phyloP scores from a whole-genome alignment of 2,888 invertebrate genomes.

The Hermaeophaga mercurialis region DNA sequence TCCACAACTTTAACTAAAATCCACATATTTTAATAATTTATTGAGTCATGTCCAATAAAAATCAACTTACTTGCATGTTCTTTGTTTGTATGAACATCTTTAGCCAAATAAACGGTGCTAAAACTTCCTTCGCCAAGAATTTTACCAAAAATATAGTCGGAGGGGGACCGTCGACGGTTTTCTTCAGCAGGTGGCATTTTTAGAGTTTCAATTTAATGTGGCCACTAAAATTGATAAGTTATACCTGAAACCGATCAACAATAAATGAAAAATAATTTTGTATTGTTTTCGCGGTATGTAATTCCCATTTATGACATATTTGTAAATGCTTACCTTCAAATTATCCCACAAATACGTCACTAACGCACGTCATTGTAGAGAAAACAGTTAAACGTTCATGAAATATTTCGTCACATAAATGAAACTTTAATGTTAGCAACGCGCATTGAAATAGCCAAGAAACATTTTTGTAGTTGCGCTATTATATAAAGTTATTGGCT shows the following conservation, averaged over 20 bases:
- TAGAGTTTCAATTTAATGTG: neutral
- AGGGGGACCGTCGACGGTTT: constrained; percentile 72
- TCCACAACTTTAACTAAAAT: constrained; percentile 95
- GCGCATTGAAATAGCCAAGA: neutral
- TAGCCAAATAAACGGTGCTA: constrained; percentile 92
- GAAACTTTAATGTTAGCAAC: neutral
- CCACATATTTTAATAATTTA: constrained; percentile 33
- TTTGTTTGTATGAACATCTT: constrained; percentile 85
- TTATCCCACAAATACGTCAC: constrained; percentile 24
- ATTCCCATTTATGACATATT: constrained; percentile 20
- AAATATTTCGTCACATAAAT: constrained; percentile 6
- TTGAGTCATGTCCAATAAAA: too few relatives aligned
- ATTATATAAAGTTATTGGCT: neutral
- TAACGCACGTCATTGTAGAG: constrained; percentile 19
- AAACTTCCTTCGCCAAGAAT: constrained; percentile 97
- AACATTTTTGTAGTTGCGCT: too few relatives aligned
- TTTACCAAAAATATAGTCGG: constrained; percentile 94
- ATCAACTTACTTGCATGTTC: constrained; percentile 90
- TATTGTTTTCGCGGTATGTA: constrained; percentile 8
- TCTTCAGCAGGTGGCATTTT: constrained; percentile 53
- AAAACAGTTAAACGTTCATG: constrained; percentile 7
- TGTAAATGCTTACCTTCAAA: constrained; percentile 25
- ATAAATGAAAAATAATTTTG: neutral
- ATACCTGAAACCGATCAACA: neutral
- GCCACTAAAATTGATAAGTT: neutral